A percentile compares a stretch with the other conserved stretches of the same genome.
phyloP scores from a whole-genome alignment of 2,888 invertebrate genomes.

The Rapana venosa region DNA sequence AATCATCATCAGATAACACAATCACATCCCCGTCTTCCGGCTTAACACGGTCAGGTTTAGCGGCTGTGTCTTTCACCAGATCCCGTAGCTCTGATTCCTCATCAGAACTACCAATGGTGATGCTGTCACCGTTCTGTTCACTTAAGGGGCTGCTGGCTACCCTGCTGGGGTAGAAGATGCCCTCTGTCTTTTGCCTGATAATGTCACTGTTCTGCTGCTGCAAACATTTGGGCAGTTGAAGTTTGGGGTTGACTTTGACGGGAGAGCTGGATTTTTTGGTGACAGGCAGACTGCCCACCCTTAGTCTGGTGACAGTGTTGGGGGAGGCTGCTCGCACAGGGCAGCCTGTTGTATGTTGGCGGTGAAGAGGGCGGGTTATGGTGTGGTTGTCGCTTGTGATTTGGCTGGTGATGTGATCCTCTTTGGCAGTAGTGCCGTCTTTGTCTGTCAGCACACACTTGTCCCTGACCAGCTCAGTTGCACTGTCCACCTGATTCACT shows the following conservation, averaged over 20 bases:
- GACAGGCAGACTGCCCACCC: background rate
- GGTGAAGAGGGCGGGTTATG: background rate
- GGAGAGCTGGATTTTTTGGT: background rate
- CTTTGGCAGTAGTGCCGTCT: background rate
- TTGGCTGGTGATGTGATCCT: background rate
- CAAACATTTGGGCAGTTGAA: background rate
- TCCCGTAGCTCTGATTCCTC: background rate
- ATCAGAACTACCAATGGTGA: slow-evolving; percentile 3
- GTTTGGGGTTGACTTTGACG: background rate
- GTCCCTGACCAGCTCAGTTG: background rate
- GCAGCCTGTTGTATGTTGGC: background rate
- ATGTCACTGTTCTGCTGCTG: background rate
- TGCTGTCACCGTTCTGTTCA: slow-evolving; percentile 17
- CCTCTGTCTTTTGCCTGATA: background rate
- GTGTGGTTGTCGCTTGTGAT: background rate
- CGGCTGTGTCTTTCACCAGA: background rate
- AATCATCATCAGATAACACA: slow-evolving; percentile 7
- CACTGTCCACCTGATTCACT: background rate
- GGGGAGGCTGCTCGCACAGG: background rate
- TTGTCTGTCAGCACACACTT: background rate
- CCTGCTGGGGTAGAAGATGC: background rate
- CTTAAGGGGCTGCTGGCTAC: too few species aligned
- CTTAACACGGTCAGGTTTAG: background rate
- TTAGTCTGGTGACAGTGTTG: background rate
- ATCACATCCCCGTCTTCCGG: background rate